These are phyloP conservation scores for Drosophila histrio DNA, from an alignment of 2,888 invertebrate species.

Conservation along the genomic window DNA sequence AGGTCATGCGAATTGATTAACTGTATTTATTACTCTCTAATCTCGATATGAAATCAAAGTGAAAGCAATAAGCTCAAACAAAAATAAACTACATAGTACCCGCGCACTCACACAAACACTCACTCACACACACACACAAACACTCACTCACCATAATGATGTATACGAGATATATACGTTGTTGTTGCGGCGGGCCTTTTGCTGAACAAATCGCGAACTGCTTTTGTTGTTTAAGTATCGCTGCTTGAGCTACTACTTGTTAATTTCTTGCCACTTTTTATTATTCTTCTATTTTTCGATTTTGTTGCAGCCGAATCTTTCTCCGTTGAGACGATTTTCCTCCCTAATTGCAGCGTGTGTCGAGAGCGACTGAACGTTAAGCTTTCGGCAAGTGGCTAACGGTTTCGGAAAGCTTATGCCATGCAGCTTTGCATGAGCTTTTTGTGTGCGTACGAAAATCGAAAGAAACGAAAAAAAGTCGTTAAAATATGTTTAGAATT, in stretches of 20 bases:
- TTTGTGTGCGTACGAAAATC: slow-evolving; percentile 10
- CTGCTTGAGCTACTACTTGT: slow-evolving; percentile 32
- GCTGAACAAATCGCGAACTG: slow-evolving; percentile 58
- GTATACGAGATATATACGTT: slow-evolving; percentile 60
- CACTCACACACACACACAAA: slow-evolving; percentile 14
- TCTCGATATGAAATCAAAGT: slow-evolving; percentile 37
- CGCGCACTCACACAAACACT: slow-evolving; percentile 21
- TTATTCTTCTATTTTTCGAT: background rate
- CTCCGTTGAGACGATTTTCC: slow-evolving; percentile 50
- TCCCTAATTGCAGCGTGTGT: slow-evolving; percentile 65
- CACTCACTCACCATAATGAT: slow-evolving; percentile 70
- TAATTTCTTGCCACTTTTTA: slow-evolving; percentile 20
- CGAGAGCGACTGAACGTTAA: slow-evolving; percentile 62
- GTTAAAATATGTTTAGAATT: slow-evolving; percentile 1
- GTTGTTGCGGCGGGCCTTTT: slow-evolving; percentile 51
- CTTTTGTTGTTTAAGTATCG: slow-evolving; percentile 23
- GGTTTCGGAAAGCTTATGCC: slow-evolving; percentile 64
- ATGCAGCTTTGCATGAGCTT: slow-evolving; percentile 60
- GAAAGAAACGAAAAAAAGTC: background rate
- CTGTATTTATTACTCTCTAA: slow-evolving; percentile 22
- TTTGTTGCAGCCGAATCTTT: slow-evolving; percentile 10
- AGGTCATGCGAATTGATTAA: slow-evolving; percentile 34
- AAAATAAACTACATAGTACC: slow-evolving; percentile 38
- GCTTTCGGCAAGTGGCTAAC: slow-evolving; percentile 56
- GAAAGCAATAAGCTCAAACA: slow-evolving; percentile 51